Evolutionary conservation across 64 coral and sea anemone species (phyloP), one percentile per base, ranked within the genome.

Genomic region (Montipora foliosa): DNA sequence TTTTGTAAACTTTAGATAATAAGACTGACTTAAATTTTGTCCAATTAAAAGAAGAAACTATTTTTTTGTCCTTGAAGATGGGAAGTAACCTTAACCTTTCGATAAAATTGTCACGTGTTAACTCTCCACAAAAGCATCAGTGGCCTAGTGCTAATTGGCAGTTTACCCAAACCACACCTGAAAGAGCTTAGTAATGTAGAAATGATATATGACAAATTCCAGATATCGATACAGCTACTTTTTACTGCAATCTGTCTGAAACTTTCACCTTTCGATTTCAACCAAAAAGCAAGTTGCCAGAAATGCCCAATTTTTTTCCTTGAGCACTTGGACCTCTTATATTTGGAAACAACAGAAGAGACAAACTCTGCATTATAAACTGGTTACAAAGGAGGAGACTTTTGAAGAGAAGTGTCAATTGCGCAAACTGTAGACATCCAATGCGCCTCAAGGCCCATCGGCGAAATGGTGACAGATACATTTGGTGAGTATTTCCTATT

Each of bases 331-430:
- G 67, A 69, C 67, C 67, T 8, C 13, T 69, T 20, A 69, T 69
- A 69, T 69, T 69, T 69, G 67, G 8, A 69, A 69, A 69, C 67
- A 69, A 15, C 67, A 69, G 67, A 69, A 69, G 67, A 69, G 67
- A 21, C 67, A 69, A 69, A 69, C 67, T 69, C 67, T 5, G 67
- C 67, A 69, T 69, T 69, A 69, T 69, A 69, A 69, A 69, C 67
- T 69, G 67, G 67, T 69, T 69, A 69, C 67, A 69, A 69, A 69
- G 67, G 13, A 69, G 52, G 67, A 69, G 67, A 69, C 67, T 8
- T 1, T 69, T 69, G 67, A 69, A 69, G 16, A 69, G 67, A 69
- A 69, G 67, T 14, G 5, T 69, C 67, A 69, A 69, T 15, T 69
- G 67, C n/a, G 67, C 7, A 15, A 69, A 69, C 16, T 69, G 67